Conservation (phyloP, 2,113 vertebrate genomes). For the Aleadryas rufinucha region DNA sequence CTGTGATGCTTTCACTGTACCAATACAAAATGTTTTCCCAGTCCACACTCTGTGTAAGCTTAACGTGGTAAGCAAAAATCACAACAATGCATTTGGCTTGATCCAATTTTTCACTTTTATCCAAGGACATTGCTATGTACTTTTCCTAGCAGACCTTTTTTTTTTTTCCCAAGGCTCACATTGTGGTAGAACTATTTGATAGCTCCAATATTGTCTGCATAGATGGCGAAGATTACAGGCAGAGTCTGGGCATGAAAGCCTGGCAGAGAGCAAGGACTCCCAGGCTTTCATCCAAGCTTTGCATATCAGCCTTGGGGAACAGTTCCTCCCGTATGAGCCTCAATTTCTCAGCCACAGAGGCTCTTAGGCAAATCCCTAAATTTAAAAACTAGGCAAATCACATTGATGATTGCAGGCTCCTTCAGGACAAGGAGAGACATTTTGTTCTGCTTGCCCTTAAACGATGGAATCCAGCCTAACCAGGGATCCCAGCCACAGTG, state of each 20-base stretch:
- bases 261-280: background rate
- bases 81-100: background rate
- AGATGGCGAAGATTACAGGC: background rate
- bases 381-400: conserved; percentile 33
- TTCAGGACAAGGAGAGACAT: background rate
- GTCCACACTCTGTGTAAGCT: background rate
- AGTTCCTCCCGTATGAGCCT: background rate
- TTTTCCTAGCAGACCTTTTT: background rate
- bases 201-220: background rate
- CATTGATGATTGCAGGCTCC: background rate
- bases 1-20: background rate
- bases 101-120: background rate
- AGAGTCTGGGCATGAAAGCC: conserved; percentile 20
- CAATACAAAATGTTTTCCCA: background rate
- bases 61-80: background rate
- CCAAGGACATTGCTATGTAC: background rate
- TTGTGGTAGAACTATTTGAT: background rate
- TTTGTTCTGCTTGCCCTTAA: conserved; percentile 19
- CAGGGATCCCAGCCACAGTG: background rate
- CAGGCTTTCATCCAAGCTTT: conserved; percentile 18
- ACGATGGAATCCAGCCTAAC: background rate
- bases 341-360: background rate
- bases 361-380: background rate
- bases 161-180: background rate
- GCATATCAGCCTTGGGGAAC: conserved; percentile 1